Conservation (phyloP, 1,140 invertebrate species). For the Trichogramma pretiosum region DNA sequence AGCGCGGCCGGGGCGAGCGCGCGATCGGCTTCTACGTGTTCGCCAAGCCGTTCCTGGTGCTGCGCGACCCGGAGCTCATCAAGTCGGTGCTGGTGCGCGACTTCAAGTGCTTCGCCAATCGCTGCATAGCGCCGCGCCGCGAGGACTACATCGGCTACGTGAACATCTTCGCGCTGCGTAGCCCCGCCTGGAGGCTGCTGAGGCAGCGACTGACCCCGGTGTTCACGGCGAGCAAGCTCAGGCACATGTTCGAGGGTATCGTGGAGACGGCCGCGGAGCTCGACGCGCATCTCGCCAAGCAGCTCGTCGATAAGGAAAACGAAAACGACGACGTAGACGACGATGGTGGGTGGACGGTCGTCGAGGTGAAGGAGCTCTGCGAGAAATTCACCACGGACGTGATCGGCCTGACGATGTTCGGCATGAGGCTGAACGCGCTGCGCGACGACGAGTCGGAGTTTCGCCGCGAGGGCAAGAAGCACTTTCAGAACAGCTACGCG, state of each 20-base stretch:
- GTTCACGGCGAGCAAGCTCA: slow-evolving; percentile 40
- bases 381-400: slow-evolving; percentile 51
- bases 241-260: slow-evolving; percentile 40
- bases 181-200: slow-evolving; percentile 36
- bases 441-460: slow-evolving; percentile 38
- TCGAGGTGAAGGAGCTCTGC: slow-evolving; percentile 40
- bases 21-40: too few relatives aligned
- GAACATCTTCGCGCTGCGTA: slow-evolving; percentile 32
- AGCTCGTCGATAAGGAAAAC: too few relatives aligned
- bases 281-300: slow-evolving; percentile 29
- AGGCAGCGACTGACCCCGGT: slow-evolving; percentile 37
- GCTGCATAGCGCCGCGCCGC: slow-evolving; percentile 22
- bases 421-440: slow-evolving; percentile 49
- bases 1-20: too few relatives aligned
- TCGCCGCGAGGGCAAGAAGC: slow-evolving; percentile 22
- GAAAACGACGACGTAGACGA: slow-evolving; percentile 14
- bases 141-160: slow-evolving; percentile 24
- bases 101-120: slow-evolving; percentile 39
- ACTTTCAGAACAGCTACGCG: slow-evolving; percentile 27
- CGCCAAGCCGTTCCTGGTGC: slow-evolving; percentile 33
- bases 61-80: slow-evolving; percentile 40
- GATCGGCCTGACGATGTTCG: slow-evolving; percentile 51
- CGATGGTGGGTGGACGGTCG: slow-evolving; percentile 2
- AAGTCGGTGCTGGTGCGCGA: slow-evolving; percentile 44
- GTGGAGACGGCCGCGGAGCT: slow-evolving; percentile 34